Evolutionary conservation across 2,113 vertebrate genomes (phyloP).

Genomic region (Lethenteron reissneri): DNA sequence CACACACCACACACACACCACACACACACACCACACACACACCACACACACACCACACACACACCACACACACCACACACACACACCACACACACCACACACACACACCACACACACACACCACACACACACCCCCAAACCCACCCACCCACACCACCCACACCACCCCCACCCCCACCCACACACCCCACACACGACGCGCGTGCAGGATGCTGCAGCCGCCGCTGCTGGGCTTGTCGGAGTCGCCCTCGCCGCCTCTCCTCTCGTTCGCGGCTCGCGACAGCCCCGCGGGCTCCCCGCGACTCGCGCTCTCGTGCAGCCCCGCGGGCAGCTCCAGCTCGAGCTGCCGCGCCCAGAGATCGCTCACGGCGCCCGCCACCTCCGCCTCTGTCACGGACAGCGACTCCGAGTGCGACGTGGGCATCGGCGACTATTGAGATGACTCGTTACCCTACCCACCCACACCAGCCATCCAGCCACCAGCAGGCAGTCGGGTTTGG

Average conservation of each 20-base stretch:
- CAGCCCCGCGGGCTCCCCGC: neutral
- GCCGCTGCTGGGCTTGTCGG: too few species aligned
- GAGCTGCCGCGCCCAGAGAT: neutral
- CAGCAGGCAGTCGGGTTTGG: too few species aligned
- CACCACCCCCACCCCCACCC: neutral
- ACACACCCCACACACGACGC: neutral
- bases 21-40: too few species aligned
- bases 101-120: too few species aligned
- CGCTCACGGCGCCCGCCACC: neutral
- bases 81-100: too few species aligned
- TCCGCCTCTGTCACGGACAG: neutral
- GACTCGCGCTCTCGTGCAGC: neutral
- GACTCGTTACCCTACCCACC: neutral
- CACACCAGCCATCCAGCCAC: neutral
- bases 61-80: neutral
- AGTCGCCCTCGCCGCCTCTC: neutral
- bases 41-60: neutral
- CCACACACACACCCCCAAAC: too few species aligned
- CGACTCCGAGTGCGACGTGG: constrained; percentile 3
- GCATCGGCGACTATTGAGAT: neutral
- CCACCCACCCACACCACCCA: too few species aligned
- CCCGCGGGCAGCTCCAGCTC: neutral
- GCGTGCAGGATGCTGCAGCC: neutral
- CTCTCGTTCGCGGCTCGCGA: neutral
- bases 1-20: too few species aligned